Conservation (phyloP, 2,113 vertebrate genomes). For the Rutilus rutilus region DNA sequence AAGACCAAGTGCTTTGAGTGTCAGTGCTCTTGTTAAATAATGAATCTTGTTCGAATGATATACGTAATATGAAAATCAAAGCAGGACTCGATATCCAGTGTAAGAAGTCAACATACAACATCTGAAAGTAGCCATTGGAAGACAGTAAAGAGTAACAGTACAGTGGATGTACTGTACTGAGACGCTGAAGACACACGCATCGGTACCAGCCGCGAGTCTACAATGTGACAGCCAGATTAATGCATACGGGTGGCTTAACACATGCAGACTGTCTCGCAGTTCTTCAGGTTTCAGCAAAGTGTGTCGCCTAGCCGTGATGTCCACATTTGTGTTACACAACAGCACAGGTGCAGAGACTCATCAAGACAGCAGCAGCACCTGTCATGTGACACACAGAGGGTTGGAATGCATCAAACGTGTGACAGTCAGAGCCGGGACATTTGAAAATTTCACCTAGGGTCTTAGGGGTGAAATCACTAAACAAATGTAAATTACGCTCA, state of each 20-base stretch:
- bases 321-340: constrained; percentile 30
- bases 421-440: not conserved
- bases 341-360: constrained; percentile 27
- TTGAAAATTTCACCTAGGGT: constrained; percentile 8
- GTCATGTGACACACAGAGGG: constrained; percentile 37
- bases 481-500: not conserved
- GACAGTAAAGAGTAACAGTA: constrained; percentile 11
- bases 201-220: constrained; percentile 11
- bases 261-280: not conserved
- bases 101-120: not conserved
- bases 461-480: not conserved
- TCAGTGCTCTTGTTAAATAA: constrained; percentile 28
- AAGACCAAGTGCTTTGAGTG: not conserved
- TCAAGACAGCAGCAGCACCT: constrained; percentile 40
- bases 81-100: not conserved
- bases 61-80: not conserved
- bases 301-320: not conserved
- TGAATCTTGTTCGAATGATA: not conserved
- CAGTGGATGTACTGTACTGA: constrained; percentile 46
- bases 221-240: constrained; percentile 33
- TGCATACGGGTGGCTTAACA: not conserved
- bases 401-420: constrained; percentile 23
- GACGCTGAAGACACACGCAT: not conserved
- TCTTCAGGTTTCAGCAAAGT: constrained; percentile 28
- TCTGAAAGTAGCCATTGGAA: constrained; percentile 43